A percentile compares a stretch with the other conserved stretches of the same genome.
Evolutionary conservation across 37 sponge, comb jelly and placozoan species (phyloP).

Genomic region (Crambe crambe): DNA sequence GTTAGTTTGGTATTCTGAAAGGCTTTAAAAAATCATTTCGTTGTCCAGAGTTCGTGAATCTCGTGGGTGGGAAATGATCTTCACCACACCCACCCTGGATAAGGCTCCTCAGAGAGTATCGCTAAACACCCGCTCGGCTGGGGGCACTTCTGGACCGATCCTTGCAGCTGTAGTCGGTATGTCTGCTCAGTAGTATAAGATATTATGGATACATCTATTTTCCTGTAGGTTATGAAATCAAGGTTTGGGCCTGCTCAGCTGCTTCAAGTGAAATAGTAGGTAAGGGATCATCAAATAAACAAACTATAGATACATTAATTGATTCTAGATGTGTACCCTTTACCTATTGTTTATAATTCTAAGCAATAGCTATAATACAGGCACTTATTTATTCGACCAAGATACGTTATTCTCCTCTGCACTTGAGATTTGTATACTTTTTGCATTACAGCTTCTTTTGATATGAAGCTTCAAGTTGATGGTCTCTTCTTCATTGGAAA

Average conservation of each 20-base stretch:
- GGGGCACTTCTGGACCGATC: slow-evolving; percentile 38
- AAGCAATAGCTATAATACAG: no score
- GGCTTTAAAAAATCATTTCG: background rate
- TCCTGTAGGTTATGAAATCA: slow-evolving; percentile 63
- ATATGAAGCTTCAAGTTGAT: slow-evolving; percentile 90
- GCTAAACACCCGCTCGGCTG: slow-evolving; percentile 62
- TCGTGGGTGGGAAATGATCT: slow-evolving; percentile 83
- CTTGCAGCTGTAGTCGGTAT: slow-evolving; percentile 69
- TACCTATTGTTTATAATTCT: slow-evolving; percentile 85
- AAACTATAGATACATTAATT: slow-evolving; percentile 63
- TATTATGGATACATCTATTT: background rate
- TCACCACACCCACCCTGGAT: slow-evolving; percentile 80
- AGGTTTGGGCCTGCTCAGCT: slow-evolving; percentile 75
- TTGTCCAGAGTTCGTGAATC: slow-evolving; percentile 65
- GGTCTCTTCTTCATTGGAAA: slow-evolving; percentile 93
- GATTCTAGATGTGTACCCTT: slow-evolving; percentile 83
- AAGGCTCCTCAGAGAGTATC: slow-evolving; percentile 73
- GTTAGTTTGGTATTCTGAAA: no score
- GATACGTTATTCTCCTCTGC: background rate
- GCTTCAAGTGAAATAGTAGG: slow-evolving; percentile 12
- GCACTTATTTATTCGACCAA: no score
- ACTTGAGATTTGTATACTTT: no score
- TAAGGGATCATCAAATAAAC: slow-evolving; percentile 10
- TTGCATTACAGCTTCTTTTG: slow-evolving; percentile 76
- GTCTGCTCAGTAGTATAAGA: no score